Percentiles rank a stretch among this genome's conserved stretches.
These are phyloP conservation scores for Sebastes kiyomatsui DNA, from an alignment of 2,797 vertebrate species.

Conservation along the genomic window DNA sequence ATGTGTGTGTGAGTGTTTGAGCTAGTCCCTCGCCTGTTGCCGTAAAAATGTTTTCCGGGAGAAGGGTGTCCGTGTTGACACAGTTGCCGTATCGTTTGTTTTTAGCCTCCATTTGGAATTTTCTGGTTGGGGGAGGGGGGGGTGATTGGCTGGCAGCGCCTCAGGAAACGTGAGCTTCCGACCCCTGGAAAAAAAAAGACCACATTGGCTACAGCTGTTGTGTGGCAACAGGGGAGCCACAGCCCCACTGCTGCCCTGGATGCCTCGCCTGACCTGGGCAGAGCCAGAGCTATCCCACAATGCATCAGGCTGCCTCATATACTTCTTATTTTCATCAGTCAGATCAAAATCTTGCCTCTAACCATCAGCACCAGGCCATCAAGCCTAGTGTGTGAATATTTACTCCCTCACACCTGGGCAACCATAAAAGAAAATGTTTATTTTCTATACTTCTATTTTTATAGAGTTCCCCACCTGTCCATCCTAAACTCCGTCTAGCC, in stretches of 20 bases:
- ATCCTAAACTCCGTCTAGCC: background rate
- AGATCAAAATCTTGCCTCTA: constrained; percentile 5
- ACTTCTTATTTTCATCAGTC: constrained; percentile 11
- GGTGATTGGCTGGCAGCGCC: constrained; percentile 71
- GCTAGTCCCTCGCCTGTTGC: constrained; percentile 52
- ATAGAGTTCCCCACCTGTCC: constrained; percentile 24
- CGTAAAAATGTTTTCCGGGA: constrained; percentile 75
- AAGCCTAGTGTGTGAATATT: background rate
- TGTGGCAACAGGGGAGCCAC: constrained; percentile 68
- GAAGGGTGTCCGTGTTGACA: constrained; percentile 82
- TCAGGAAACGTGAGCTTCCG: constrained; percentile 81
- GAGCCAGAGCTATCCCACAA: constrained; percentile 6
- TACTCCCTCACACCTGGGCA: constrained; percentile 17
- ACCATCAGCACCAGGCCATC: background rate
- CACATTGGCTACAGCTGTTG: constrained; percentile 86
- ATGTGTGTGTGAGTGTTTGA: constrained; percentile 41
- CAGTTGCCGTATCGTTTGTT: constrained; percentile 88
- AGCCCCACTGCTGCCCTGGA: constrained; percentile 63
- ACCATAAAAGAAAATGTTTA: background rate
- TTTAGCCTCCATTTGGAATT: constrained; percentile 87
- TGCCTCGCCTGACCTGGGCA: constrained; percentile 65
- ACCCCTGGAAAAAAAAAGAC: constrained; percentile 51
- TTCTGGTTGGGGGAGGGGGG: constrained; percentile 45
- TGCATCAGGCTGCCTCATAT: constrained; percentile 9
- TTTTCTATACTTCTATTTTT: background rate